These are phyloP conservation scores for Danio albolineatus DNA, from an alignment of 2,797 vertebrate species.

Conservation along the genomic window DNA sequence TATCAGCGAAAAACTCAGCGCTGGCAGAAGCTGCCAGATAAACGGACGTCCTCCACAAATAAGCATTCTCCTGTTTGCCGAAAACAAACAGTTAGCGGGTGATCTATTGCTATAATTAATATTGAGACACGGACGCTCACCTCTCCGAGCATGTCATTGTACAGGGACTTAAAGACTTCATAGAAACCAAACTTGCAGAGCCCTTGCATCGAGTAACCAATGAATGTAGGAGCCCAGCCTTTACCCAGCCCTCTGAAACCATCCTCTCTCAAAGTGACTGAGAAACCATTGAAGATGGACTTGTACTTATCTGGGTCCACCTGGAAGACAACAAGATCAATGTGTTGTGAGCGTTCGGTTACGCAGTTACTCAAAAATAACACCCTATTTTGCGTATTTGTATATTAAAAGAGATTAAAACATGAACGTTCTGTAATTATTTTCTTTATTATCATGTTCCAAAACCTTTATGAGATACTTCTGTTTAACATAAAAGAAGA, in stretches of 20 bases:
- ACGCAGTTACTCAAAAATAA: neutral
- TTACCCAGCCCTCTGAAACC: conserved; percentile 91
- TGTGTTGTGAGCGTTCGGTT: neutral
- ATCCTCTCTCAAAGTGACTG: conserved; percentile 90
- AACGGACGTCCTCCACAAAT: conserved; percentile 94
- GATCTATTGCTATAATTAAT: neutral
- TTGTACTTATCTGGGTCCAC: conserved; percentile 94
- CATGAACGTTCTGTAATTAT: too few relatives aligned
- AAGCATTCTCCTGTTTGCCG: conserved; percentile 87
- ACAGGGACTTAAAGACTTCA: conserved; percentile 94
- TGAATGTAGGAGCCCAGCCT: conserved; percentile 97
- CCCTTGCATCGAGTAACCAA: conserved; percentile 97
- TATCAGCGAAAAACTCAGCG: conserved; percentile 97
- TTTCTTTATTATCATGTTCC: too few relatives aligned
- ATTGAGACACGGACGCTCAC: conserved; percentile 65
- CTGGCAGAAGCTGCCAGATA: conserved; percentile 97
- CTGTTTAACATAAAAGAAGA: too few relatives aligned
- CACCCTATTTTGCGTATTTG: neutral
- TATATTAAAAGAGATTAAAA: too few relatives aligned
- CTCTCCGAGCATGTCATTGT: conserved; percentile 92
- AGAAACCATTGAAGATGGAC: conserved; percentile 92
- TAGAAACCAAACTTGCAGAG: conserved; percentile 99
- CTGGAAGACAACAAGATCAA: conserved; percentile 69
- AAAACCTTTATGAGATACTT: too few relatives aligned
- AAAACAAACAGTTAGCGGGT: neutral